Evolutionary conservation across 1,140 invertebrate genomes (phyloP).

Genomic region (Brachionus asplanchnoidis): DNA sequence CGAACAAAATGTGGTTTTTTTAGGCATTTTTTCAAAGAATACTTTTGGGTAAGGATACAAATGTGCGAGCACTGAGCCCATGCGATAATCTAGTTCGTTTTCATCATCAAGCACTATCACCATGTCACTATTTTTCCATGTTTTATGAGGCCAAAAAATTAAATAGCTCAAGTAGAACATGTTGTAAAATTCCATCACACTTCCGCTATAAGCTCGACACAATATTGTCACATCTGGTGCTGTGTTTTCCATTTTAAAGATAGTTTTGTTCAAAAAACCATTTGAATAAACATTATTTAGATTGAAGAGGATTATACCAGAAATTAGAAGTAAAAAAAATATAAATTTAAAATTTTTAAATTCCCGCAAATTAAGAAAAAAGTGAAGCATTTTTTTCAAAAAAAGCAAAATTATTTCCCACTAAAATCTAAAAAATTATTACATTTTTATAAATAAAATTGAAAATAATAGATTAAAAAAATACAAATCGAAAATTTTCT

Average conservation of each 20-base stretch:
- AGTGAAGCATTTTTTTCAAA: too few species aligned
- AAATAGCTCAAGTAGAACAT: not conserved
- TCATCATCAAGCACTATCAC: not conserved
- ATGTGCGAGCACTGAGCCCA: not conserved
- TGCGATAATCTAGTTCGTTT: not conserved
- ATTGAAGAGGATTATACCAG: too few species aligned
- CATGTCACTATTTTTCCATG: not conserved
- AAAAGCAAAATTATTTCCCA: too few species aligned
- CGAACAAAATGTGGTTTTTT: not conserved
- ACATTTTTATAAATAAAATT: too few species aligned
- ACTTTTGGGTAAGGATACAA: not conserved
- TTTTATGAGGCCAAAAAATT: not conserved
- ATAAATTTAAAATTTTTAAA: too few species aligned
- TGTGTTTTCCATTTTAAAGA: not conserved
- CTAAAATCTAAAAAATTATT: too few species aligned
- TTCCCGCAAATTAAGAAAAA: too few species aligned
- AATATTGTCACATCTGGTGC: not conserved
- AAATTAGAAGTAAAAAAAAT: too few species aligned
- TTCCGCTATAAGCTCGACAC: not conserved
- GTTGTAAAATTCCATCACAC: slow-evolving; percentile 1
- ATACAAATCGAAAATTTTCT: too few species aligned
- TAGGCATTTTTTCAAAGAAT: not conserved
- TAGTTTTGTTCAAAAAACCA: not conserved
- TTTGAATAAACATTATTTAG: not conserved
- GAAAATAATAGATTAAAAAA: too few species aligned